Conservation (phyloP, 2,888 invertebrate species). For the Acanthosepion esculentum region DNA sequence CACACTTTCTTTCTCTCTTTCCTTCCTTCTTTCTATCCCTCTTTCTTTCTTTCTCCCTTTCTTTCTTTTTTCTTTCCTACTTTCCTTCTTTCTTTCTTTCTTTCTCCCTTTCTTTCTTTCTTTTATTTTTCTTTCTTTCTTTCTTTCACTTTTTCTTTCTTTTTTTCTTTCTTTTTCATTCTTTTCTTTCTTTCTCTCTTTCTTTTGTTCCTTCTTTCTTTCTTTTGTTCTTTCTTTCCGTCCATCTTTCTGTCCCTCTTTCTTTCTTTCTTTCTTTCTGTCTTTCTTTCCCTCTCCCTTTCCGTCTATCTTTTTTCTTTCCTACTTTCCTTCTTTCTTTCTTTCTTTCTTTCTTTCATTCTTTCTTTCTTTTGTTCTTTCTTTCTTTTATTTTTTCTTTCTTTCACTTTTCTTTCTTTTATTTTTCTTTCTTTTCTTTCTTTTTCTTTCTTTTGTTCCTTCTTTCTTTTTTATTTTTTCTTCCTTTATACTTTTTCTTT, state of each 20-base stretch:
- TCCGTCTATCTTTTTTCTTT: not conserved
- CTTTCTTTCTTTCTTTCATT: not conserved
- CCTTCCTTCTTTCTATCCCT: not conserved
- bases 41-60: not conserved
- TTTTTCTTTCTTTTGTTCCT: not conserved
- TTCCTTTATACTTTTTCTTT: not conserved
- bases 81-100: not conserved
- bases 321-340: not conserved
- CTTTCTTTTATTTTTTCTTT: too few relatives aligned
- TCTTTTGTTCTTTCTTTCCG: rapidly evolving
- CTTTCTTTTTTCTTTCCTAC: not conserved
- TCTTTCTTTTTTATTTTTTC: not conserved
- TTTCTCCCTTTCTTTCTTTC: not conserved
- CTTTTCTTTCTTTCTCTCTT: not conserved
- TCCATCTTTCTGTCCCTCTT: not conserved
- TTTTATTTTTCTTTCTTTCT: not conserved
- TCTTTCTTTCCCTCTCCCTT: not conserved
- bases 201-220: too few relatives aligned
- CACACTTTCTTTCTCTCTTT: not conserved
- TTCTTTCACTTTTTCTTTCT: not conserved
- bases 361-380: not conserved
- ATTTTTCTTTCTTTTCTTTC: too few relatives aligned
- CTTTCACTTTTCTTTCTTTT: not conserved
- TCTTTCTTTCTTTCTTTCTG: not conserved
- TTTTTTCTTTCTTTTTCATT: too few relatives aligned